Evolutionary conservation across 2,888 invertebrate genomes (phyloP), one percentile per base, ranked within the genome.

Genomic region (Drosophila incognita): DNA sequence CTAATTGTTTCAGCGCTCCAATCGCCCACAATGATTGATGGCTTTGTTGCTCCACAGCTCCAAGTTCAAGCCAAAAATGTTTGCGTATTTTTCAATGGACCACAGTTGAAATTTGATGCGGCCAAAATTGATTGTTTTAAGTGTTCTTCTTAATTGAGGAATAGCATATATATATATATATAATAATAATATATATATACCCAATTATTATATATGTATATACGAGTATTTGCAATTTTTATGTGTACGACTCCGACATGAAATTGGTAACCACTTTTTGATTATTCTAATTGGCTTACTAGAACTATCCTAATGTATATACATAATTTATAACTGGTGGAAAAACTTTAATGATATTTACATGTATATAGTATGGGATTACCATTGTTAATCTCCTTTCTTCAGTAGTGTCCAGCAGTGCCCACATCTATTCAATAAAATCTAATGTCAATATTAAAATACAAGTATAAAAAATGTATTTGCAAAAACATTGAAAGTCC

Each of bases 401-500:
- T 8, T 13, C n/a, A 27, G n/a, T 15, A 24, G 3, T 59, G 48
- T 29, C 36, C 59, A 10, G 4, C 46, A 40, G 0, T 36, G 6
- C 0, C 13, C 10, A 21, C 27, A 15, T 46, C 35, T 6, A 40
- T 33, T 40, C 24, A 21, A 48, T 59, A 42, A 42, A 18, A 42
- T 36, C 8, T 36, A 33, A 21, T 18, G 13, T 49, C 52, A 24
- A 46, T 38, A 40, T 51, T n/a, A 51, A 48, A 49, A 42, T 31
- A 58, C 33, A 24, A 52, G 35, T 33, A 29, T 35, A 63, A 38
- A 63, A 66, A 66, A 42, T 48, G 35, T 60, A 46, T 64, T 72
- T 18, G 51, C 18, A 40, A 74, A 75, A 82, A 87, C 87, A 87
- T 83, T 76, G 79, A 87, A 87, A 90, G 59, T 83, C 90, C 87